These are phyloP conservation scores for Musca vetustissima DNA, from an alignment of 1,140 invertebrate species.

Conservation along the genomic window DNA sequence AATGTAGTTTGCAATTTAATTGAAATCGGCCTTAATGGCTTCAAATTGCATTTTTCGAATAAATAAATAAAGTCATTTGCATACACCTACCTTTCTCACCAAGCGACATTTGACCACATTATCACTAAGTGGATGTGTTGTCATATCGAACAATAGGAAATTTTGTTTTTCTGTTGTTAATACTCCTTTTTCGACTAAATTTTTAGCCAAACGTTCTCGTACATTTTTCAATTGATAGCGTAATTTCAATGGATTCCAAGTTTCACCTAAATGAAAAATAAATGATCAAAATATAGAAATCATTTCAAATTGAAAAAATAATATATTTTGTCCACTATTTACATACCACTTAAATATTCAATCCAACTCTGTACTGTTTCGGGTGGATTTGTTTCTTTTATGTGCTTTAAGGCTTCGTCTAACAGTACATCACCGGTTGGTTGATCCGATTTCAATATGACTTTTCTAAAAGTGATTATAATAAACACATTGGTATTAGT, in stretches of 20 bases:
- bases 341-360: constrained; percentile 96
- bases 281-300: background rate
- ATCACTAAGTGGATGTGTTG: constrained; percentile 97
- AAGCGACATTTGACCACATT: constrained; percentile 93
- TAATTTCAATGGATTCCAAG: constrained; percentile 99
- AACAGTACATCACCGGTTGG: constrained; percentile 97
- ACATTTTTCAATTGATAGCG: constrained; percentile 99
- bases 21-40: too few relatives aligned
- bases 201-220: constrained; percentile 97
- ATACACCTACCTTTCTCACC: constrained; percentile 86
- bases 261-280: constrained; percentile 77
- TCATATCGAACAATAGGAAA: constrained; percentile 99
- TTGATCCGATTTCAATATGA: constrained; percentile 72
- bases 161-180: constrained; percentile 99
- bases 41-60: too few relatives aligned
- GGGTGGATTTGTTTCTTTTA: constrained; percentile 95
- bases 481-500: background rate
- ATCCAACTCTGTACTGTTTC: constrained; percentile 99
- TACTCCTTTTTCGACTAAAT: constrained; percentile 99
- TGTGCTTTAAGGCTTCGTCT: constrained; percentile 98
- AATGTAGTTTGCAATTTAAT: too few relatives aligned
- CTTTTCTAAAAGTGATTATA: constrained; percentile 55
- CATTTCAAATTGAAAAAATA: background rate
- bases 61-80: too few relatives aligned
- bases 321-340: background rate